Evolutionary conservation across 2,113 vertebrate genomes (phyloP).

Genomic region (Ia io): DNA sequence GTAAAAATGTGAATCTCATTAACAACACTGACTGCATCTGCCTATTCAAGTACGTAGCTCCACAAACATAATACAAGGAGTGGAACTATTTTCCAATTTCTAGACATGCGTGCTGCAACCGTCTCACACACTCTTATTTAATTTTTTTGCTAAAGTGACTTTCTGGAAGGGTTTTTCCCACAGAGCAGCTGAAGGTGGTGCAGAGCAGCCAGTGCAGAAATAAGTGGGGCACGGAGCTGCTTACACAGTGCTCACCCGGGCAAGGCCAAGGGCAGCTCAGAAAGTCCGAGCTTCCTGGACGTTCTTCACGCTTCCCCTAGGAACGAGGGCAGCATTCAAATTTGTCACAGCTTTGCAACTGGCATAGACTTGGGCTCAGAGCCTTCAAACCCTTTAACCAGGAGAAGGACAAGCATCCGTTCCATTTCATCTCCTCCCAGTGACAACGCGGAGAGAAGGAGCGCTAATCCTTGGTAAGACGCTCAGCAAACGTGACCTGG

Average conservation of each 20-base stretch:
- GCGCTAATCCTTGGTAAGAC: not conserved
- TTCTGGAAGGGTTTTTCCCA: not conserved
- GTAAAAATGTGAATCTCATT: not conserved
- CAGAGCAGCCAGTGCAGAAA: not conserved
- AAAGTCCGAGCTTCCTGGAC: not conserved
- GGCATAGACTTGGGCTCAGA: not conserved
- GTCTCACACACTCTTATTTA: not conserved
- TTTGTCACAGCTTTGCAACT: not conserved
- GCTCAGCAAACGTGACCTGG: not conserved
- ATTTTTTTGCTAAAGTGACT: not conserved
- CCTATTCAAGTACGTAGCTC: not conserved
- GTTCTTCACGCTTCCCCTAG: not conserved
- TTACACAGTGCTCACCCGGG: not conserved
- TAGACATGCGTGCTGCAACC: not conserved
- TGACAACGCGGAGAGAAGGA: not conserved
- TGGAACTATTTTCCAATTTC: not conserved
- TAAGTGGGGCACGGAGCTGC: not conserved
- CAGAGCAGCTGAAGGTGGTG: not conserved
- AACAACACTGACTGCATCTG: conserved; percentile 47
- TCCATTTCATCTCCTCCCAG: not conserved
- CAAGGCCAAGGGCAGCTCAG: not conserved
- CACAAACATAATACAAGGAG: not conserved
- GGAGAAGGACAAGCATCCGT: not conserved
- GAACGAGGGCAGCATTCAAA: not conserved
- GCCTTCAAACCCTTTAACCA: not conserved